phyloP scores from a whole-genome alignment of 1,140 invertebrate species.

The Drosophila biarmipes region DNA sequence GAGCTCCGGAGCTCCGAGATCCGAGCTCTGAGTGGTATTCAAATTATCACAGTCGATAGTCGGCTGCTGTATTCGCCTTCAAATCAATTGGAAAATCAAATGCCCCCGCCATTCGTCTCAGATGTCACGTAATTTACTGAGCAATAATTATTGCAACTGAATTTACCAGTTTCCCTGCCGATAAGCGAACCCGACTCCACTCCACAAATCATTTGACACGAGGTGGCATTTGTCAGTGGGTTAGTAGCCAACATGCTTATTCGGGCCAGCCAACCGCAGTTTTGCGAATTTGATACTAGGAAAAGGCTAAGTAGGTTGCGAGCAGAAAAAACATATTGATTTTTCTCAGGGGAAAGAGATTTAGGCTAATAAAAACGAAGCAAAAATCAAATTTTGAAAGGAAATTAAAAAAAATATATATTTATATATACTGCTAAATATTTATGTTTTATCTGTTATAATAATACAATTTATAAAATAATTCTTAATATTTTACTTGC shows the following conservation, averaged over 20 bases:
- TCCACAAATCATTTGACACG: constrained; percentile 2
- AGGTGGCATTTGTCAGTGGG: constrained; percentile 5
- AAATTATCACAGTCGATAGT: constrained; percentile 6
- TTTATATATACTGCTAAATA: too few relatives aligned
- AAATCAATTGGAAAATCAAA: constrained; percentile 24
- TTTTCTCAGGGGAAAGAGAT: neutral
- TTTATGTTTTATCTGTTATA: too few relatives aligned
- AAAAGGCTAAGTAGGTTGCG: neutral
- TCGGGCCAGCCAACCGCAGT: constrained; percentile 6
- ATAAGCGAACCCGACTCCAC: constrained; percentile 5
- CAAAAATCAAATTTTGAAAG: too few relatives aligned
- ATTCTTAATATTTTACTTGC: too few relatives aligned
- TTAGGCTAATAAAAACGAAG: neutral
- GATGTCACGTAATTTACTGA: constrained; percentile 4
- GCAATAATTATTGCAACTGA: constrained; percentile 6
- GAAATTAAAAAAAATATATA: too few relatives aligned
- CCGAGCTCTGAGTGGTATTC: neutral
- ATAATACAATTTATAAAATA: too few relatives aligned
- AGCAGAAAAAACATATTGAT: neutral
- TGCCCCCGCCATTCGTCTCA: constrained; percentile 14
- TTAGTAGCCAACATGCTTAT: constrained; percentile 1
- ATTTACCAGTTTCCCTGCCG: neutral
- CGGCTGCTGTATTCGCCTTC: constrained; percentile 34
- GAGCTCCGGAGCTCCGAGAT: too few relatives aligned
- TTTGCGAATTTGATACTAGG: constrained; percentile 7